A percentile compares a stretch with the other conserved stretches of the same genome.
Conservation (phyloP, 2,113 vertebrate species). For the Catharus bicknelli region DNA sequence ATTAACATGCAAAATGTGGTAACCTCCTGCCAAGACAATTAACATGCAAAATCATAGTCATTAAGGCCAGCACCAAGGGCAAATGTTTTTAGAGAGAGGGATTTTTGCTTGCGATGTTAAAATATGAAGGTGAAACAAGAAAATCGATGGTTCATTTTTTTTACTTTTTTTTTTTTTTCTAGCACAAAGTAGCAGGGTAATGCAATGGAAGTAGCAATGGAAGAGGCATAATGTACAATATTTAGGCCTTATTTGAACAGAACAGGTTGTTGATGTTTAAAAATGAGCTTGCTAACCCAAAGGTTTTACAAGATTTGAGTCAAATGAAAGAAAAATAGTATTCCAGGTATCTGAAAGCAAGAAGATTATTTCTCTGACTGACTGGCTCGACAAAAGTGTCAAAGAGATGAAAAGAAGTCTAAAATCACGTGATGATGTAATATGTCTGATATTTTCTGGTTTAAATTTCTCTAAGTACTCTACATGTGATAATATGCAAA, state of each 20-base stretch:
- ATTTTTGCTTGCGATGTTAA: neutral
- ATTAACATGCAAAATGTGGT: constrained; percentile 23
- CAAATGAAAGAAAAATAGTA: neutral
- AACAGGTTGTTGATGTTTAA: neutral
- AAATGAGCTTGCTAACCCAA: neutral
- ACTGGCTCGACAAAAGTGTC: neutral
- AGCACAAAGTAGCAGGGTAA: neutral
- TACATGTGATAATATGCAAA: neutral
- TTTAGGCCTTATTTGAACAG: neutral
- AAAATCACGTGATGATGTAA: neutral
- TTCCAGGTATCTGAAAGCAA: neutral
- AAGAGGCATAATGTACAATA: neutral
- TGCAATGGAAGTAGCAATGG: neutral
- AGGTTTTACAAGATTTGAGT: neutral
- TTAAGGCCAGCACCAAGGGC: neutral
- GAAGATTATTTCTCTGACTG: neutral
- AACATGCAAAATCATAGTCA: constrained; percentile 33
- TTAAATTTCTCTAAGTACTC: neutral
- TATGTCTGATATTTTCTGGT: neutral
- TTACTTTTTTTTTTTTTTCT: neutral
- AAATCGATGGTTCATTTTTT: neutral
- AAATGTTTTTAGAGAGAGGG: neutral
- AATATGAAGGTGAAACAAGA: neutral
- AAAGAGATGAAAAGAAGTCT: neutral
- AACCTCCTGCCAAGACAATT: constrained; percentile 40